Percentiles rank a stretch among this genome's conserved stretches.
Evolutionary conservation across 2,888 invertebrate genomes (phyloP).

Genomic region (Drosophila picticornis): DNA sequence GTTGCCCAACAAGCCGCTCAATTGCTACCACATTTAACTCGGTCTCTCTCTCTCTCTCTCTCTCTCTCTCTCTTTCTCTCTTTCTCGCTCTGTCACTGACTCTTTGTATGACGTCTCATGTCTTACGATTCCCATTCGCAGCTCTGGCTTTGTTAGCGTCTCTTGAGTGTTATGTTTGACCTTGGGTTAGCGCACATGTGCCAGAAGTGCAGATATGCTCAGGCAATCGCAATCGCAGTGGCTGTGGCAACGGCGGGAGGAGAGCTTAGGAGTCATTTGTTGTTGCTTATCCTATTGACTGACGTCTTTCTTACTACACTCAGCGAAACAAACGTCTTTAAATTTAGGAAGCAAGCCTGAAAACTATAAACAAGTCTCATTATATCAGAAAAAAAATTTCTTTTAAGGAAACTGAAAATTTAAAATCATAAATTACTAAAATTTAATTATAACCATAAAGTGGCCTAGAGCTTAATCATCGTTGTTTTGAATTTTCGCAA

Average conservation of each 20-base stretch:
- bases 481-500: not conserved
- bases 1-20: slow-evolving; percentile 71
- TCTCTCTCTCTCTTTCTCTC: not conserved
- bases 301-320: slow-evolving; percentile 1
- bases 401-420: too few species aligned
- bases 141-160: slow-evolving; percentile 43
- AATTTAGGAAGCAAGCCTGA: not conserved
- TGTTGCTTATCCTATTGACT: slow-evolving; percentile 10
- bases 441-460: too few species aligned
- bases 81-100: not conserved
- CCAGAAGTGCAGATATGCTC: slow-evolving; percentile 64
- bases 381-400: not conserved
- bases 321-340: not conserved
- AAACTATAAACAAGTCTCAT: not conserved
- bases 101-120: slow-evolving; percentile 9
- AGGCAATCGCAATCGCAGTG: not conserved
- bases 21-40: slow-evolving; percentile 49
- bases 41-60: not conserved
- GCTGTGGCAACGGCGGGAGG: not conserved
- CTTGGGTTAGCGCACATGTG: slow-evolving; percentile 69
- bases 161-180: slow-evolving; percentile 61
- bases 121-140: slow-evolving; percentile 17
- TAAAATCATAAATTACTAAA: too few species aligned
- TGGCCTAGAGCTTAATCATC: not conserved
- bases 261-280: slow-evolving; percentile 9